Evolutionary conservation across 2,113 vertebrate species (phyloP).

Genomic region (Anseranas semipalmata): DNA sequence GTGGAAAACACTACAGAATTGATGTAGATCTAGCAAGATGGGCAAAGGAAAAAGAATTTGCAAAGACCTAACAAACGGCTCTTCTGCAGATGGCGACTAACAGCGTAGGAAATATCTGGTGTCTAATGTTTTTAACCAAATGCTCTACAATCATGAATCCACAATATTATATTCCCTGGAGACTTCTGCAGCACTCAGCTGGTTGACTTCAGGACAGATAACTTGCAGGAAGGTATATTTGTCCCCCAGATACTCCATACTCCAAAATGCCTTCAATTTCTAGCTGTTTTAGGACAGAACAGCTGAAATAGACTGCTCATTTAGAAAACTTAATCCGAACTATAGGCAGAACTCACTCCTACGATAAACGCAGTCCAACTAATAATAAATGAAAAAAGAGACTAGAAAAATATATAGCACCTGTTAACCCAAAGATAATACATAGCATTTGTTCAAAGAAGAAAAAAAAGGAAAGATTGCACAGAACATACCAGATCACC

Average conservation of each 20-base stretch:
- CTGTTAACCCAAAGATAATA: background rate
- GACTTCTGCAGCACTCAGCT: background rate
- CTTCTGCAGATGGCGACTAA: background rate
- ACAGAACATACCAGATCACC: background rate
- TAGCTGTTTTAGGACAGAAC: background rate
- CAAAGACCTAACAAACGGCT: background rate
- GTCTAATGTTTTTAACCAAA: background rate
- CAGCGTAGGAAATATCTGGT: background rate
- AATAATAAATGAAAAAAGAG: background rate
- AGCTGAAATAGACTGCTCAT: background rate
- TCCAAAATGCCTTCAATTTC: background rate
- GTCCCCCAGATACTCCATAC: background rate
- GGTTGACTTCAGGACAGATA: background rate
- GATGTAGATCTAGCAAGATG: slow-evolving; percentile 8
- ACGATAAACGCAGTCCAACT: background rate
- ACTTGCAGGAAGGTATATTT: background rate
- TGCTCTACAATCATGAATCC: background rate
- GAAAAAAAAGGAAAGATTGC: background rate
- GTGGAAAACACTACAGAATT: background rate
- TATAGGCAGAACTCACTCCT: background rate
- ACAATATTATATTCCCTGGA: background rate
- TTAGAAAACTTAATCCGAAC: background rate
- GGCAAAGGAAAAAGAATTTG: slow-evolving; percentile 12
- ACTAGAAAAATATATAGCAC: background rate
- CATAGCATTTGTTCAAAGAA: background rate